A percentile compares a stretch with the other conserved stretches of the same genome.
Conservation (phyloP, 2,888 invertebrate genomes). For the Cantharis rufa region DNA sequence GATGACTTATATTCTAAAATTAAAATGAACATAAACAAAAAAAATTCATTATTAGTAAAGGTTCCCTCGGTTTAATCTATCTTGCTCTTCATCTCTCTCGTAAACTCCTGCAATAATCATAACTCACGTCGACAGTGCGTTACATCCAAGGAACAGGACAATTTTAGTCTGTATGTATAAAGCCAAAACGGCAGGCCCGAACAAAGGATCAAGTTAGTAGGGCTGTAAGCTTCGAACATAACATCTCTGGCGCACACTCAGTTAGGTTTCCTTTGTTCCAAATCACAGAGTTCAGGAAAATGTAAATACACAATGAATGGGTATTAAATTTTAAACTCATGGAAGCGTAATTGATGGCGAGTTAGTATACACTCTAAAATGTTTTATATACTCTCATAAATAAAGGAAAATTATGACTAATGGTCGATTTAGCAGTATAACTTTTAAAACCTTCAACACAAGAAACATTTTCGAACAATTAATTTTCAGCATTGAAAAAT, state of each 20-base stretch:
- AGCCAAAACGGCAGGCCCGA: conserved; percentile 14
- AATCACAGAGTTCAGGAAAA: conserved; percentile 24
- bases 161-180: conserved; percentile 19
- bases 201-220: conserved; percentile 25
- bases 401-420: not conserved
- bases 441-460: not conserved
- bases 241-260: conserved; percentile 13
- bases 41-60: conserved; percentile 14
- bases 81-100: conserved; percentile 19
- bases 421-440: not conserved
- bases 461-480: not conserved
- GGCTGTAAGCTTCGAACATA: conserved; percentile 13
- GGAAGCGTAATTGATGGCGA: conserved; percentile 14
- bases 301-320: conserved; percentile 23
- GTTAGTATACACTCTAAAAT: not conserved
- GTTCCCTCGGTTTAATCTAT: conserved; percentile 18
- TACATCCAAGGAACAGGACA: conserved; percentile 7
- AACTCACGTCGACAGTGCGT: conserved; percentile 30
- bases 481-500: not conserved
- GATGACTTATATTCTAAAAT: conserved; percentile 15
- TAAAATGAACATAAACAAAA: conserved; percentile 17
- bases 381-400: not conserved
- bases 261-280: conserved; percentile 23
- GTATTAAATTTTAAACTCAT: conserved; percentile 13
- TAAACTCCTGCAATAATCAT: conserved; percentile 29